Evolutionary conservation across 1,140 invertebrate genomes (phyloP).

Genomic region (Metaphire vulgaris): DNA sequence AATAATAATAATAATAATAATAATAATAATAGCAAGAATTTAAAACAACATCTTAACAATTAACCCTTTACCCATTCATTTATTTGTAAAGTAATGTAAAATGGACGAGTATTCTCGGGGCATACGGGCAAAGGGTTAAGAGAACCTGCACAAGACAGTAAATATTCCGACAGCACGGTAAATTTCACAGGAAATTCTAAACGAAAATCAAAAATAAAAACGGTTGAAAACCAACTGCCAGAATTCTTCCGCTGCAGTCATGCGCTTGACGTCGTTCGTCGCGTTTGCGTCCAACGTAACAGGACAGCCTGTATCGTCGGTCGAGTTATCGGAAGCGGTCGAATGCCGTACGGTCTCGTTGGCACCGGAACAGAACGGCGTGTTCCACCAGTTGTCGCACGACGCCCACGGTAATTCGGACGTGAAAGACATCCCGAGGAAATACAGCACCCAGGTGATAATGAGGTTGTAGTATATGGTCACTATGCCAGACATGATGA

Average conservation of each 20-base stretch:
- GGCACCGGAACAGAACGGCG: slow-evolving; percentile 46
- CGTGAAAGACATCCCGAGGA: slow-evolving; percentile 80
- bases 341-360: background rate
- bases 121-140: too few relatives aligned
- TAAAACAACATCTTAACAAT: too few relatives aligned
- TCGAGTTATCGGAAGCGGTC: background rate
- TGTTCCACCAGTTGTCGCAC: slow-evolving; percentile 82
- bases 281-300: background rate
- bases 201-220: too few relatives aligned
- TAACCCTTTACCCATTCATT: too few relatives aligned
- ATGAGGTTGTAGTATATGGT: slow-evolving; percentile 87
- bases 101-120: too few relatives aligned
- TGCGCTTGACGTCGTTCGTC: background rate
- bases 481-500: slow-evolving; percentile 39
- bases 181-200: too few relatives aligned
- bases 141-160: too few relatives aligned
- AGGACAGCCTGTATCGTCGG: background rate
- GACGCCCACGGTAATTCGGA: slow-evolving; percentile 76
- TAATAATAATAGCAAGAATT: too few relatives aligned
- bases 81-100: too few relatives aligned
- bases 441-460: slow-evolving; percentile 85
- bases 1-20: too few relatives aligned
- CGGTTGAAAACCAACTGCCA: slow-evolving; percentile 11
- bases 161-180: too few relatives aligned
- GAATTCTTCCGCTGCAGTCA: slow-evolving; percentile 21